These are phyloP conservation scores for Conistra vaccinii DNA, from an alignment of 2,888 invertebrate species.

Conservation along the genomic window DNA sequence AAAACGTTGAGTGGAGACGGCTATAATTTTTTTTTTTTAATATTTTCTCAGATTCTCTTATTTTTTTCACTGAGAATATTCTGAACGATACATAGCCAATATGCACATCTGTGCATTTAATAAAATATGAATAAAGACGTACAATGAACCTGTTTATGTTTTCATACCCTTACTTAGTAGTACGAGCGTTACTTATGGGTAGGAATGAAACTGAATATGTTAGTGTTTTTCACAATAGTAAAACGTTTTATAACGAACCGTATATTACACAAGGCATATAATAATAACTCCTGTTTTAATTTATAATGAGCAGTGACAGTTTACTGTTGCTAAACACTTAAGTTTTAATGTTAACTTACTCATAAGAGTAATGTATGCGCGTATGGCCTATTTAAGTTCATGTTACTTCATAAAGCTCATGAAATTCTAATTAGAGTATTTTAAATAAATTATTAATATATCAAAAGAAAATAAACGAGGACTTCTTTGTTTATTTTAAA, in stretches of 20 bases:
- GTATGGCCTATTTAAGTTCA: neutral
- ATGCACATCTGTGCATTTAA: slow-evolving; percentile 2
- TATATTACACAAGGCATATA: neutral
- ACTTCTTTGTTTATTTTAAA: neutral
- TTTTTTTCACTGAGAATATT: neutral
- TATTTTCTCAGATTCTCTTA: neutral
- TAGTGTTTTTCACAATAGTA: slow-evolving; percentile 1
- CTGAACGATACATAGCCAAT: neutral
- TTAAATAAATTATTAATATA: neutral
- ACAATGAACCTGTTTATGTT: slow-evolving; percentile 1
- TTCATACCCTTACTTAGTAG: neutral
- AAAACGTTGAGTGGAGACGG: neutral
- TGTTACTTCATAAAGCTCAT: neutral
- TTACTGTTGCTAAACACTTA: slow-evolving; percentile 20
- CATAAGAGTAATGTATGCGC: neutral
- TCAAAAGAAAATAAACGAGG: neutral
- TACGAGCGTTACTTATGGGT: neutral
- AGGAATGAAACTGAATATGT: slow-evolving; percentile 7
- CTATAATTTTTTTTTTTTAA: neutral
- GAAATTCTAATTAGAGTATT: neutral
- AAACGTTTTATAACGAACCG: slow-evolving; percentile 17
- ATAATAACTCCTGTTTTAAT: slow-evolving; percentile 32
- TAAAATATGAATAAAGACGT: neutral
- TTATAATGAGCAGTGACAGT: slow-evolving; percentile 28
- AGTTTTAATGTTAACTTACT: slow-evolving; percentile 17